These are phyloP conservation scores for Pseudomyrmex dendroicus DNA, from an alignment of 1,140 invertebrate species.

Conservation along the genomic window DNA sequence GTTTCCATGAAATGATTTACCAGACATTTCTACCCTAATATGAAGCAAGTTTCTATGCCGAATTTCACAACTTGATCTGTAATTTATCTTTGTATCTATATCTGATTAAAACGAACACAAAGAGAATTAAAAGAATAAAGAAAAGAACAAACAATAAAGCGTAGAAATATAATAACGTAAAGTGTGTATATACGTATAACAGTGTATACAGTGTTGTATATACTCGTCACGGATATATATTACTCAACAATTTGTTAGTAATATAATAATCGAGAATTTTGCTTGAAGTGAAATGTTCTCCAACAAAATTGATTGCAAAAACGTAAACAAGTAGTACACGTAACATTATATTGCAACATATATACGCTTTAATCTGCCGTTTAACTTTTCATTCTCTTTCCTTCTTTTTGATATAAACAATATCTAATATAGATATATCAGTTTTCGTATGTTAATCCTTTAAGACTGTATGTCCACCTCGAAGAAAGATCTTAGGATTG, in stretches of 20 bases:
- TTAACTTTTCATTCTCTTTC: background rate
- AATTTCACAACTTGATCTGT: background rate
- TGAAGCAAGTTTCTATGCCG: background rate
- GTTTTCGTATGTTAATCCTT: slow-evolving; percentile 25
- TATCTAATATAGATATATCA: background rate
- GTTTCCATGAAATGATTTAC: background rate
- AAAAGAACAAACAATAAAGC: background rate
- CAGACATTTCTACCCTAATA: background rate
- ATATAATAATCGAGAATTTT: slow-evolving; percentile 43
- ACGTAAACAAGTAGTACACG: slow-evolving; percentile 7
- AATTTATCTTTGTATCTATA: background rate
- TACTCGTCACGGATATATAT: background rate
- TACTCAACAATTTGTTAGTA: slow-evolving; percentile 22
- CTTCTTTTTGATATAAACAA: background rate
- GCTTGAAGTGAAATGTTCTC: slow-evolving; percentile 17
- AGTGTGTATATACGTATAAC: background rate
- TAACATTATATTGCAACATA: background rate
- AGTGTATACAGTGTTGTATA: too few species aligned
- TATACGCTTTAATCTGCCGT: background rate
- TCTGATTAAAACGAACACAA: background rate
- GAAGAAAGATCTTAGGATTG: slow-evolving; percentile 2
- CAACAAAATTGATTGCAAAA: slow-evolving; percentile 4
- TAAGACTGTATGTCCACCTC: background rate
- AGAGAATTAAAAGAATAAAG: background rate
- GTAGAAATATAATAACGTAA: slow-evolving; percentile 13